Evolutionary conservation across 2,888 invertebrate species (phyloP), one percentile per base, ranked within the genome.

Genomic region (Dynastes hyllus): DNA sequence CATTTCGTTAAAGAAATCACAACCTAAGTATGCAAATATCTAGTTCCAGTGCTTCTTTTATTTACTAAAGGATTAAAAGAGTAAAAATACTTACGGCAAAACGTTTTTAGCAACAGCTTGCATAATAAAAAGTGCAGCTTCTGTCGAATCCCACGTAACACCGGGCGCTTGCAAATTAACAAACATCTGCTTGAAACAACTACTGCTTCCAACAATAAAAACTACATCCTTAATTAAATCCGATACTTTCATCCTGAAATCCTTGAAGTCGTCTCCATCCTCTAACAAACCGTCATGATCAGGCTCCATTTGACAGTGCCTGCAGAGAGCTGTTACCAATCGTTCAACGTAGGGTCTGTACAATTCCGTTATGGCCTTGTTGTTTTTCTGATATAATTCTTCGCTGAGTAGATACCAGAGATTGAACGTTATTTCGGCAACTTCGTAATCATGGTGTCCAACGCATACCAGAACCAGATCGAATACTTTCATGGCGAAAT

Each of bases 381-480:
- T 94, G 87, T 97, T 95, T 82, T 94, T 93, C 84, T 96, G 95
- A 88, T 98, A 99, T 3, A 99, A 91, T 85, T 96, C 95, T 89
- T 99, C 99, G 3, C 98, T 98, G 51, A 99, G 89, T 37, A 96
- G 93, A 90, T 97, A 98, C 99, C 99, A 99, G 79, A 98, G 92
- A 89, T 97, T 96, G 88, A 99, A 99, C 1, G 99, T 98, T 83
- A 98, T 96, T 87, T 94, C 94, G 50, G 94, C 93, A 84, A 98
- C 97, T 92, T 98, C 98, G 90, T 98, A 99, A 88, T 99, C 98
- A 89, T 98, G 98, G 90, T 99, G 98, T 0, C 97, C 97, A 9
- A 97, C 96, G 89, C 98, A 98, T 53, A 95, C 93, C 67, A 99
- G 90, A 9, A 98, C 94, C 83, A 98, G 90, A 87, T 99, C 98